Evolutionary conservation across 2,113 vertebrate species (phyloP).

Genomic region (Ptyas mucosa): DNA sequence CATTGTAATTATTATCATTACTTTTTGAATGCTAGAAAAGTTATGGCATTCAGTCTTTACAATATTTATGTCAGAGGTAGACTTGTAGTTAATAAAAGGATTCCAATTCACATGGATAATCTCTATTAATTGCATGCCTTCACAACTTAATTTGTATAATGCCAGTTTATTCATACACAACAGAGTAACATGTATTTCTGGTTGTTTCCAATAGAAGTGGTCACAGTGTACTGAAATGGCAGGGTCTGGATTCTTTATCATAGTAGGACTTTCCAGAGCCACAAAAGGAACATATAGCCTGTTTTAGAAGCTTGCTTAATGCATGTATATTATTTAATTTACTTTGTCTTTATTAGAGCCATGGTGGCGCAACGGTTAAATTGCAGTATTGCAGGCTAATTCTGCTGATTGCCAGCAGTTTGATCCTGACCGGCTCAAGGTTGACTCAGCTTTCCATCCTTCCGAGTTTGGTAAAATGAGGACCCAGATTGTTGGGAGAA

Average conservation of each 20-base stretch:
- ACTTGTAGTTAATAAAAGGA: neutral
- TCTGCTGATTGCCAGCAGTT: too few relatives aligned
- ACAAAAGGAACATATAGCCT: neutral
- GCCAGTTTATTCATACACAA: neutral
- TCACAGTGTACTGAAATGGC: neutral
- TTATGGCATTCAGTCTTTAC: neutral
- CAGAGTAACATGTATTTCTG: neutral
- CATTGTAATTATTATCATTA: neutral
- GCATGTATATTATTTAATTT: neutral
- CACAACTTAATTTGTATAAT: neutral
- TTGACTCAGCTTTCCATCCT: neutral
- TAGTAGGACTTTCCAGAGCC: neutral
- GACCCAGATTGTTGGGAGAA: too few relatives aligned
- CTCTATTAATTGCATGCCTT: neutral
- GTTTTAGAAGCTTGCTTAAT: neutral
- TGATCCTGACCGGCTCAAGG: neutral
- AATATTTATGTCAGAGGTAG: neutral
- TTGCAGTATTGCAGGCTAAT: too few relatives aligned
- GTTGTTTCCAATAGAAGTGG: slow-evolving; percentile 9
- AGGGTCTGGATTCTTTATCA: neutral
- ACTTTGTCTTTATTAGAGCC: neutral
- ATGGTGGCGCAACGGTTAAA: neutral
- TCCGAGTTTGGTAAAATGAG: neutral
- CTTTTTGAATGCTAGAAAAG: neutral
- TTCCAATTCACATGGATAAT: neutral